Evolutionary conservation across 2,888 invertebrate species (phyloP).

Genomic region (Xanthia togata): DNA sequence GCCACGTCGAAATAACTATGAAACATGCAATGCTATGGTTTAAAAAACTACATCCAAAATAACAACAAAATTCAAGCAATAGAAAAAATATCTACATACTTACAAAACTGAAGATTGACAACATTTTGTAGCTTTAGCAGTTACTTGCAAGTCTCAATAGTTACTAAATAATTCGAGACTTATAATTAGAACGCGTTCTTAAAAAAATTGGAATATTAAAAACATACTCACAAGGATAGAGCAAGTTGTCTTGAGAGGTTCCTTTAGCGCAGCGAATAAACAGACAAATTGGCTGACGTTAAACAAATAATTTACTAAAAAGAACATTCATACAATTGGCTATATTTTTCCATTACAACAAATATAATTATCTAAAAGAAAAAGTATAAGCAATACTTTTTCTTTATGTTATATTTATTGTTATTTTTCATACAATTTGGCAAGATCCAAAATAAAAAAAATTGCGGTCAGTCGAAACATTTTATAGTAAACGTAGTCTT

Average conservation of each 20-base stretch:
- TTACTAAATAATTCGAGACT: neutral
- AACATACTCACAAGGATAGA: conserved; percentile 91
- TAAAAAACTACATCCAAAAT: conserved; percentile 19
- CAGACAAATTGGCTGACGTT: conserved; percentile 72
- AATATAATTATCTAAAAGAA: conserved; percentile 68
- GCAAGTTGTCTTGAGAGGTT: conserved; percentile 92
- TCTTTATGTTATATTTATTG: conserved; percentile 55
- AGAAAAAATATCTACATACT: conserved; percentile 33
- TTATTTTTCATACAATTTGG: conserved; percentile 73
- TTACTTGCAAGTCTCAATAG: conserved; percentile 33
- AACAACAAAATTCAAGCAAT: conserved; percentile 22
- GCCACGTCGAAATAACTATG: neutral
- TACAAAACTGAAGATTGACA: conserved; percentile 15
- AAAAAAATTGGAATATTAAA: conserved; percentile 57
- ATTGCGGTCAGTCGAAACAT: conserved; percentile 78
- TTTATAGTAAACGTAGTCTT: conserved; percentile 74
- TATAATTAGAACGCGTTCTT: conserved; percentile 60
- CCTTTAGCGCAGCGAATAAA: conserved; percentile 86
- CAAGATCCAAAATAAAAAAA: conserved; percentile 80
- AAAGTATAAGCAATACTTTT: conserved; percentile 54
- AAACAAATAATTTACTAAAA: conserved; percentile 64
- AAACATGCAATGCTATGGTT: conserved; percentile 20
- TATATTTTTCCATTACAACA: conserved; percentile 59
- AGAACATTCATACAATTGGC: conserved; percentile 64
- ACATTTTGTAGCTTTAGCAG: conserved; percentile 12